Percentiles rank a stretch among this genome's conserved stretches.
Evolutionary conservation across 2,888 invertebrate species (phyloP).

Genomic region (Erebia epiphron): DNA sequence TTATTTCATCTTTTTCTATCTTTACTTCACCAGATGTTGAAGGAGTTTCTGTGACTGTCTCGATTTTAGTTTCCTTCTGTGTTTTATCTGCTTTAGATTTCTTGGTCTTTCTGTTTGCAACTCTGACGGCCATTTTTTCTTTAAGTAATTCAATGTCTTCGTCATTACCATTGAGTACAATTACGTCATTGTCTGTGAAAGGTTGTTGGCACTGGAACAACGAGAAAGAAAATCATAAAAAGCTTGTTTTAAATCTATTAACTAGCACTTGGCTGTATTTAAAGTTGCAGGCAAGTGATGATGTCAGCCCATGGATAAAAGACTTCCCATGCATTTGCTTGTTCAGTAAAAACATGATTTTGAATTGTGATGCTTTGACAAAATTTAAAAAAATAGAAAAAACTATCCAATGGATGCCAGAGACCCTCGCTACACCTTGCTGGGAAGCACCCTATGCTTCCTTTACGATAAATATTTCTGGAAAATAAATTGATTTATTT

Average conservation of each 20-base stretch:
- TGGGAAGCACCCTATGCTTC: no score
- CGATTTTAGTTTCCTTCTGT: constrained; percentile 55
- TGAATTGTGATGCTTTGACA: no score
- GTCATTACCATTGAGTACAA: constrained; percentile 93
- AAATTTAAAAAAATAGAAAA: no score
- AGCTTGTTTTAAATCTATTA: background rate
- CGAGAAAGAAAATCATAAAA: background rate
- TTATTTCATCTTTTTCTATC: constrained; percentile 43
- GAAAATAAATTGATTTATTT: no score
- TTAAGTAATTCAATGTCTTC: constrained; percentile 88
- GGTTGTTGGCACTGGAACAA: constrained; percentile 88
- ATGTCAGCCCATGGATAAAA: no score
- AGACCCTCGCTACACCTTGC: no score
- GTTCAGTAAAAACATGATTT: no score
- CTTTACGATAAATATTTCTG: no score
- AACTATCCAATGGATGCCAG: no score
- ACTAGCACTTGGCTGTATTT: no score
- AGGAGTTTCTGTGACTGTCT: constrained; percentile 44
- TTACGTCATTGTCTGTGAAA: constrained; percentile 89
- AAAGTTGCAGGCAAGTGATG: no score
- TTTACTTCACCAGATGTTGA: constrained; percentile 40
- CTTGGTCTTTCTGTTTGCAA: constrained; percentile 87
- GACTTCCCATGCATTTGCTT: no score
- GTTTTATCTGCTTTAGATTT: constrained; percentile 72
- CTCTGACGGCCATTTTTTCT: constrained; percentile 85